Conservation (phyloP, 1,140 invertebrate species). For the Eriocheir sinensis region DNA sequence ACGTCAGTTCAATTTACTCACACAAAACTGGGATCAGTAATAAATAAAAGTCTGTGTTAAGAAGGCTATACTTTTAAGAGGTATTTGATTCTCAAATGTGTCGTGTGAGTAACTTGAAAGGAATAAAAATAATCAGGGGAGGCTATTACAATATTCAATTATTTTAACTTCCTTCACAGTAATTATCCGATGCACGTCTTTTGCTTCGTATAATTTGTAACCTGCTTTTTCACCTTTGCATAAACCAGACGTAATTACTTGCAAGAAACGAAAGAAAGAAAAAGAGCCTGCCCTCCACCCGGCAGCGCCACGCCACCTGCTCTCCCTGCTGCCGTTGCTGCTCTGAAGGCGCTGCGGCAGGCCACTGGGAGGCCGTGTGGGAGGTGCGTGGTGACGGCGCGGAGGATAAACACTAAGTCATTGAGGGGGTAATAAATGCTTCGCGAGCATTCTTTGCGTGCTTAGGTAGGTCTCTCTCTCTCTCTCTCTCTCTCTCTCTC, state of each 20-base stretch:
- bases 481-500: too few relatives aligned
- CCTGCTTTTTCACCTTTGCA: not conserved
- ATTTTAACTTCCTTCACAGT: not conserved
- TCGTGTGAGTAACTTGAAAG: not conserved
- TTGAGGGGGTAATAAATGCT: too few relatives aligned
- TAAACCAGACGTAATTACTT: not conserved
- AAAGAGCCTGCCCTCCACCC: not conserved
- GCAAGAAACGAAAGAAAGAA: not conserved
- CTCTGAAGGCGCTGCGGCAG: not conserved
- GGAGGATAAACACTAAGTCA: too few relatives aligned
- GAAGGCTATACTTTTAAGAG: not conserved
- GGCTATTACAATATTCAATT: not conserved
- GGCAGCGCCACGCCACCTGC: not conserved
- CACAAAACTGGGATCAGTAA: not conserved
- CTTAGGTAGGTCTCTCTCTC: too few relatives aligned
- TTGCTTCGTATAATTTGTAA: not conserved
- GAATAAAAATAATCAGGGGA: not conserved
- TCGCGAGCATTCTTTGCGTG: too few relatives aligned
- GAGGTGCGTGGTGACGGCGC: not conserved
- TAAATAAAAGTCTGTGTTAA: not conserved
- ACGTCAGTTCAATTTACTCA: not conserved
- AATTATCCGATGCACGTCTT: conserved; percentile 15
- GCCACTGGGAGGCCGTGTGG: not conserved
- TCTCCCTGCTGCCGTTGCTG: too few relatives aligned
- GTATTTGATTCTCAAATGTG: not conserved